A percentile compares a stretch with the other conserved stretches of the same genome.
Conservation (phyloP, 2,797 vertebrate species). For the Phalloptychus januarius region DNA sequence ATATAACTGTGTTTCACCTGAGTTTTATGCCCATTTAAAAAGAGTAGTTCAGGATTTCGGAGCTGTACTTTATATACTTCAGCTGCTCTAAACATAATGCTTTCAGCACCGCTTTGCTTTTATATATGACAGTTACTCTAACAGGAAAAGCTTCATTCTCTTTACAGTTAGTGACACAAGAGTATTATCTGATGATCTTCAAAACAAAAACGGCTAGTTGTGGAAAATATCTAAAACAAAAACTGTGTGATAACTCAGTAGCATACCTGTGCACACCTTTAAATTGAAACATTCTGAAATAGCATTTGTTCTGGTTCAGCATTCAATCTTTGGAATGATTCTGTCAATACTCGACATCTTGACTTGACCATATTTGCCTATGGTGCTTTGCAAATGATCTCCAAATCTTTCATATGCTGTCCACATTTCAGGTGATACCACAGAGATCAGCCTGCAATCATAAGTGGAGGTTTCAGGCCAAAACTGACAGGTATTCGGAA, state of each 20-base stretch:
- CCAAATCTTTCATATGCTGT: background rate
- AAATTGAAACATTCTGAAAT: background rate
- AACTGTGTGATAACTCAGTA: background rate
- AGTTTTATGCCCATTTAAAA: slow-evolving; percentile 7
- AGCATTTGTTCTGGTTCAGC: background rate
- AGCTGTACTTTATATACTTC: background rate
- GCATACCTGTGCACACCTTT: background rate
- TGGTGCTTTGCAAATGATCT: background rate
- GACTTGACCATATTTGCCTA: background rate
- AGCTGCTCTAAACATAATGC: background rate
- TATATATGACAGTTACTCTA: background rate
- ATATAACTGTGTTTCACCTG: background rate
- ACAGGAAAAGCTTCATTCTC: background rate
- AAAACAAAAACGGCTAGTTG: background rate
- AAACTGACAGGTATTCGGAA: background rate
- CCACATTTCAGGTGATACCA: background rate
- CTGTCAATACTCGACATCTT: background rate
- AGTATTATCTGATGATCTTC: background rate
- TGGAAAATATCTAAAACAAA: background rate
- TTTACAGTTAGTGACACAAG: background rate
- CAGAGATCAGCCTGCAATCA: background rate
- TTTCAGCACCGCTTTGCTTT: background rate
- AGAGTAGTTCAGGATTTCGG: background rate
- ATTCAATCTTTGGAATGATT: background rate
- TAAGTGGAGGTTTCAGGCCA: background rate